Evolutionary conservation across 1,140 invertebrate species (phyloP), one percentile per base, ranked within the genome.

Genomic region (Lepidurus couesii): DNA sequence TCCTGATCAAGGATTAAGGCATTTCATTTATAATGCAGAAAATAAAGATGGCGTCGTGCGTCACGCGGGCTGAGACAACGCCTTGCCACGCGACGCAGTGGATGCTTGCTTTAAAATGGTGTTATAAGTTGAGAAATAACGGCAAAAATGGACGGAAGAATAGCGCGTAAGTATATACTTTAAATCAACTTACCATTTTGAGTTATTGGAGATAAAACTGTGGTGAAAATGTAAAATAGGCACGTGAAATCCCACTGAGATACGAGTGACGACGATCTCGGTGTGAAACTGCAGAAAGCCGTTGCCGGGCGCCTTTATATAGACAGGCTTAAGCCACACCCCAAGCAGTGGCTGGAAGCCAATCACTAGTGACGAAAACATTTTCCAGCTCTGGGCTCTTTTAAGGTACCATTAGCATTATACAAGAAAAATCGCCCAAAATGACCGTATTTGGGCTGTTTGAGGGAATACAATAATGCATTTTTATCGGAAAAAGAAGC

Each of bases 211-310:
- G 8, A 7, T 13, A 65, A 65, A 65, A 65, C 53, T 65, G 16
- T 7, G 53, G 53, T 65, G 53, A 65, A 65, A 65, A 65, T 65
- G 16, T 65, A 65, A 65, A 65, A 65, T 21, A 21, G 4, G 34
- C 53, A 65, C 16, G 53, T 9, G 21, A 13, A 16, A 65, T 65
- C 53, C 8, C 53, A 65, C 53, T 65, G 53, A 65, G 53, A 9
- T 65, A 21, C 53, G 53, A 65, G 53, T 65, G 13, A 65, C 53
- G 53, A 65, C 53, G 53, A 13, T 65, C 53, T 65, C 53, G 53
- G 53, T 65, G 53, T 13, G 53, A 65, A 65, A 65, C 16, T 65
- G 53, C 53, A 13, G n/a, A 7, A 7, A 0, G 1, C 16, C 7
- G 53, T 1, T 13, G 53, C 6, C 3, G 34, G 53, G 16, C 13